Evolutionary conservation across 2,888 invertebrate species (phyloP), one percentile per base, ranked within the genome.

Genomic region (Amphipyra berbera): DNA sequence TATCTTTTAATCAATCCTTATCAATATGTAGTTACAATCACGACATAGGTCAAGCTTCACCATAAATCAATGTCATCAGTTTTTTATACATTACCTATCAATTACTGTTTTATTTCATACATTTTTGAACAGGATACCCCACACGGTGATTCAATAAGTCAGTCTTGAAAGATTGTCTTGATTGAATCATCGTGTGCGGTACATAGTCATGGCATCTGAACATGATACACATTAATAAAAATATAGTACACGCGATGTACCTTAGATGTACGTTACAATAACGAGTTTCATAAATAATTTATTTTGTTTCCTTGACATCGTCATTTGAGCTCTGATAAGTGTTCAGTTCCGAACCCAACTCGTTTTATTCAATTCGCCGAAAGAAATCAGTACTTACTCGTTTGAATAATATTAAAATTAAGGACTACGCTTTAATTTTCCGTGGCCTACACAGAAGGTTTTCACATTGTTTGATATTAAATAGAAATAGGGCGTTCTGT

Each of bases 311-410:
- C 82, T 80, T 82, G 85, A 82, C 81, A 86, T 84, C 83, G 82
- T 85, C 85, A 87, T 85, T 86, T 81, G 73, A 72, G 72, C 67
- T 57, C 70, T 82, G 86, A 88, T 88, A 88, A 88, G 79, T 81
- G 73, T 80, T 79, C 78, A 73, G 50, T 65, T 70, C 77, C 68
- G 58, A 68, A 21, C 55, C 77, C 61, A 71, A 79, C 75, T 76
- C 78, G 74, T 79, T 69, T 76, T 78, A 82, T 87, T 84, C 80
- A 85, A 86, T 87, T 85, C 71, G 57, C 61, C 58, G 63, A 82
- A 84, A 82, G 81, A 82, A 84, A 82, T 87, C 85, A 79, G 63
- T 66, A 72, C 54, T 48, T 15, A 49, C 48, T 68, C 57, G 50
- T 45, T 62, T 62, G 67, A 77, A 81, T 73, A 73, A 78, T 62